Base-by-base conservation (phyloP, 2,888 invertebrate genomes). In the Ferdinandea cuprea region DNA sequence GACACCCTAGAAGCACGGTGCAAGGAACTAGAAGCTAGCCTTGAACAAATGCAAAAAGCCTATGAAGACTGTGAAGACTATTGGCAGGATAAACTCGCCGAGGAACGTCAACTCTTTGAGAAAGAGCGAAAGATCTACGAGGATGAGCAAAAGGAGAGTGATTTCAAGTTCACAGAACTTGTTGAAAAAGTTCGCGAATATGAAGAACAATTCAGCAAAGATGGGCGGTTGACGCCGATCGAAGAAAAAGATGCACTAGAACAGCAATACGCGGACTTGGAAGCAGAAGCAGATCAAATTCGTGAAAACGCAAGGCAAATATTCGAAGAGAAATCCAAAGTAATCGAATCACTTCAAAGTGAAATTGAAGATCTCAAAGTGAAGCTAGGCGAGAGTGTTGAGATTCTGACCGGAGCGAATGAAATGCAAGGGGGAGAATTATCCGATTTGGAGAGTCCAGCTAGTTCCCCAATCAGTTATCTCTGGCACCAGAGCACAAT, bases 31-130 rank as follows among this genome's bases (percentile, higher is more conserved):
- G 96, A 96, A 90, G 91, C 91, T 58, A 95, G 95, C 87, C 91
- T 96, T 68, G 96, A 96, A 88, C 92, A 95, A 87, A 91, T 97
- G 91, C 93, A 93, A 86, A 92, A 92, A 48, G 97, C 96, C 88
- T 96, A 96, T 89, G 96, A 96, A 87, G 94, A 94, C 79, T 95
- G 96, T 89, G 97, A 97, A 89, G 96, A 96, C 89, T 97, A 97
- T 91, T 97, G 97, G 97, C 93, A 94, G 56, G 92, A 92, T 32
- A 96, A 96, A 90, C 91, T 97, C 72, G 94, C 94, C 54, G 96
- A 95, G 81, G 97, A 97, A 90, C 92, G 96, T 28, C 93, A 93
- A 85, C 91, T 94, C 71, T 95, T 94, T 88, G 91, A 91, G 21
- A 94, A 94, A 85, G 96, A 96, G 88, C 95, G 95, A 87, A 93